Conservation (phyloP, 2,888 invertebrate species). For the Iselma pallidipennis region DNA sequence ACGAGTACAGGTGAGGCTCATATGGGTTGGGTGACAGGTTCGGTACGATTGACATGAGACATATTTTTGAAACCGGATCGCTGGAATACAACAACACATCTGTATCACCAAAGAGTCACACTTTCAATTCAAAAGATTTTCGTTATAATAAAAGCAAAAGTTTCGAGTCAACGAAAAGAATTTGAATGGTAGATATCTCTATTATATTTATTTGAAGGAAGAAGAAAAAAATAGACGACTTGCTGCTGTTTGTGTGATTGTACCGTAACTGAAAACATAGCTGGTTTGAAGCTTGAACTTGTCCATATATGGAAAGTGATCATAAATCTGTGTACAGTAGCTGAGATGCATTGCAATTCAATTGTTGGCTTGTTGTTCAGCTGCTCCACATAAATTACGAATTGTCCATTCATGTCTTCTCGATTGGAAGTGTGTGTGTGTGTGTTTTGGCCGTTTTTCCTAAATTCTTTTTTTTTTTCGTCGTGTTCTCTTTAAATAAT, state of each 20-base stretch:
- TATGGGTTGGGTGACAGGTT: slow-evolving; percentile 25
- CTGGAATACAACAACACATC: neutral
- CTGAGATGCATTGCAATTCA: slow-evolving; percentile 33
- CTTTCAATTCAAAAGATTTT: too few species aligned
- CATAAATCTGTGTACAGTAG: slow-evolving; percentile 10
- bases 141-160: too few species aligned
- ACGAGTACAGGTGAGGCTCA: slow-evolving; percentile 22
- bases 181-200: too few species aligned
- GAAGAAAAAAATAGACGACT: neutral
- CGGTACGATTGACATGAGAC: neutral
- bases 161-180: too few species aligned
- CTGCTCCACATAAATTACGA: slow-evolving; percentile 35
- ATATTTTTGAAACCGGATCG: neutral
- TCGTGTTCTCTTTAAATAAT: too few species aligned
- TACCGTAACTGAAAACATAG: neutral
- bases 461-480: neutral
- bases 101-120: too few species aligned
- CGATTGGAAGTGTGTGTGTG: neutral
- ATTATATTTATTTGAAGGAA: too few species aligned
- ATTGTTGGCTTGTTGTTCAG: slow-evolving; percentile 34
- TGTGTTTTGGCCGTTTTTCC: neutral
- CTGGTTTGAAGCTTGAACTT: slow-evolving; percentile 6
- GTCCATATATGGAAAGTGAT: slow-evolving; percentile 26
- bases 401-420: slow-evolving; percentile 32
- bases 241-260: neutral